Base-by-base conservation (phyloP, 2,888 invertebrate genomes). In the Hyppa rectilinea region DNA sequence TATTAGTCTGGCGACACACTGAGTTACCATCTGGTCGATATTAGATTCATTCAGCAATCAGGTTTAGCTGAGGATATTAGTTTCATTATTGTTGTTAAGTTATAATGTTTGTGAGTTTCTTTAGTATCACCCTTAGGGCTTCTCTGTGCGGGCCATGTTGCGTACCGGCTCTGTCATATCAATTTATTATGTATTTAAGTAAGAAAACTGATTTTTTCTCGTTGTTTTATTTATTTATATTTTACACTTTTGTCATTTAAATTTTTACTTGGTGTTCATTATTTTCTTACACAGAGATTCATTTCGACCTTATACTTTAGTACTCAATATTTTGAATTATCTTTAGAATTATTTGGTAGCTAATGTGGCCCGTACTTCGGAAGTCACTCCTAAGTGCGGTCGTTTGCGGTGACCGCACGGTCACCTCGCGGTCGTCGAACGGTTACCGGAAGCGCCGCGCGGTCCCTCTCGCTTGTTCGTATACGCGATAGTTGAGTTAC, bases 21-120 rank as follows among this genome's bases (percentile, higher is more conserved):
- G 92, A 91, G 90, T 92, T 91, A 93, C 94, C 94, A 95, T 94
- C 95, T 93, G 95, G 91, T 95, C 95, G 94, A 94, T 93, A 93
- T 94, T 94, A 95, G 94, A 95, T 94, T 94, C 93, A 93, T 93
- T 93, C 92, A 93, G 91, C 92, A 93, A 91, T 92, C 94, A 94
- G 92, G 90, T 90, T 91, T 94, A 95, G 95, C 92, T 92, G 92
- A 92, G 90, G 88, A 90, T 86, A 91, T 95, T 93, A 94, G 93
- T 94, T 95, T 93, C 92, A 91, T 95, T 94, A 89, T 93, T 92
- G 87, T 94, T 94, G 91, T 94, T 93, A 92, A 70, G 81, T 92
- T 92, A 89, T 94, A 92, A 90, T 86, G 87, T 89, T 91, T 91
- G 91, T 92, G 88, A 92, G 89, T 88, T 94, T 92, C 84, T 87